phyloP scores from a whole-genome alignment of 2,113 vertebrate genomes.

The Phoenicopterus ruber region DNA sequence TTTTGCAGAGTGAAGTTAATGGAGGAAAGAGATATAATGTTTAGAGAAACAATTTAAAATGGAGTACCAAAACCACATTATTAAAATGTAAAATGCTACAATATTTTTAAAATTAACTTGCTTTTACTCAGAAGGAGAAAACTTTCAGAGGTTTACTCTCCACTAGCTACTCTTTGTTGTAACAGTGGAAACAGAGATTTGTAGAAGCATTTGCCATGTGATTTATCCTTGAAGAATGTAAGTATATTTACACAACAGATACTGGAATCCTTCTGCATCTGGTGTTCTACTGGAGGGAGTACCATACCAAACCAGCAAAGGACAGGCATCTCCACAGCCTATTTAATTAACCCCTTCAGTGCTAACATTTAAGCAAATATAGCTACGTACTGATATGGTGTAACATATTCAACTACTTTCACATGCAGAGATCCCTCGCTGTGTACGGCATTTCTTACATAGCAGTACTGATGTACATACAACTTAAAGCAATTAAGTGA shows the following conservation, averaged over 20 bases:
- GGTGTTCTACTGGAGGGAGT: not conserved
- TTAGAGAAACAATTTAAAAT: not conserved
- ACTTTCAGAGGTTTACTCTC: not conserved
- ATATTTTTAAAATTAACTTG: not conserved
- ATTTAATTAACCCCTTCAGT: not conserved
- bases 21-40: not conserved
- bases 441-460: accelerated
- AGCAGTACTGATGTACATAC: not conserved
- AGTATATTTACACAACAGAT: not conserved
- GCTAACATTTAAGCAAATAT: accelerated
- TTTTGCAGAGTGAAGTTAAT: not conserved
- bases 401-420: not conserved
- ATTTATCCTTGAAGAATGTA: not conserved
- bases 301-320: not conserved
- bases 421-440: not conserved
- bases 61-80: not conserved
- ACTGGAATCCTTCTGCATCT: not conserved
- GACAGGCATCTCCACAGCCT: not conserved
- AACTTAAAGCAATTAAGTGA: not conserved
- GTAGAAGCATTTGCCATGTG: not conserved
- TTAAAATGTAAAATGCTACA: not conserved
- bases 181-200: not conserved
- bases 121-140: not conserved
- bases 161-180: not conserved
- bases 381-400: accelerated